These are phyloP conservation scores for Zaprionus davidi DNA, from an alignment of 1,140 invertebrate species.

Conservation along the genomic window DNA sequence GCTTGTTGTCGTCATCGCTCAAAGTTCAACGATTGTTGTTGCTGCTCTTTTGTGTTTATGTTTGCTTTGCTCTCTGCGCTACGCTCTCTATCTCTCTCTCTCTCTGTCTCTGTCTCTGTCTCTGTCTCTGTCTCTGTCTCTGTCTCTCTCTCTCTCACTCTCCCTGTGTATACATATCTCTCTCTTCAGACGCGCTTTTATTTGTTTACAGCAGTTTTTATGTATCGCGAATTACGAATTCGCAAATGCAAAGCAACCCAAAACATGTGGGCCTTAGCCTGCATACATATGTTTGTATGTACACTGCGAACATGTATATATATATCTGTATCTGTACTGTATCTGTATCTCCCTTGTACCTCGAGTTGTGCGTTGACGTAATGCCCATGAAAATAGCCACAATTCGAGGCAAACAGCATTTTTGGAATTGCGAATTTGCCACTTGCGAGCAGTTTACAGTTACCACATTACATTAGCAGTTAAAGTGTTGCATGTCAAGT, in stretches of 20 bases:
- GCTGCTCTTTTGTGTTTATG: conserved; percentile 57
- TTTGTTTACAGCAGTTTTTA: conserved; percentile 73
- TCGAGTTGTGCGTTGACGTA: conserved; percentile 62
- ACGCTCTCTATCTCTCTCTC: conserved; percentile 6
- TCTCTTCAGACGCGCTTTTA: conserved; percentile 14
- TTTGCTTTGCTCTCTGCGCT: conserved; percentile 30
- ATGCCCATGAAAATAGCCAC: conserved; percentile 70
- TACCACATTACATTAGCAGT: background rate
- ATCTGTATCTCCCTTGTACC: background rate
- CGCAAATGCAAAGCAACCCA: conserved; percentile 54
- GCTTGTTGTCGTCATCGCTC: conserved; percentile 34
- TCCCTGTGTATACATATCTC: background rate
- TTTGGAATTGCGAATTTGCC: conserved; percentile 53
- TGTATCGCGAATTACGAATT: conserved; percentile 60
- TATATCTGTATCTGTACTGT: background rate
- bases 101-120: conserved; percentile 13
- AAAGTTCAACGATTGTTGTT: conserved; percentile 28
- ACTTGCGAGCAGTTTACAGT: conserved; percentile 18
- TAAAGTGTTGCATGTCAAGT: conserved; percentile 38
- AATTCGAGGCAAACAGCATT: conserved; percentile 53
- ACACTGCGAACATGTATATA: conserved; percentile 40
- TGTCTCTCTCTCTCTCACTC: conserved; percentile 11
- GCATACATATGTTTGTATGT: conserved; percentile 22
- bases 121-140: conserved; percentile 6
- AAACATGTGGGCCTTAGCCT: conserved; percentile 62